These are phyloP conservation scores for Zosterops japonicus DNA, from an alignment of 2,113 vertebrate genomes.

Conservation along the genomic window DNA sequence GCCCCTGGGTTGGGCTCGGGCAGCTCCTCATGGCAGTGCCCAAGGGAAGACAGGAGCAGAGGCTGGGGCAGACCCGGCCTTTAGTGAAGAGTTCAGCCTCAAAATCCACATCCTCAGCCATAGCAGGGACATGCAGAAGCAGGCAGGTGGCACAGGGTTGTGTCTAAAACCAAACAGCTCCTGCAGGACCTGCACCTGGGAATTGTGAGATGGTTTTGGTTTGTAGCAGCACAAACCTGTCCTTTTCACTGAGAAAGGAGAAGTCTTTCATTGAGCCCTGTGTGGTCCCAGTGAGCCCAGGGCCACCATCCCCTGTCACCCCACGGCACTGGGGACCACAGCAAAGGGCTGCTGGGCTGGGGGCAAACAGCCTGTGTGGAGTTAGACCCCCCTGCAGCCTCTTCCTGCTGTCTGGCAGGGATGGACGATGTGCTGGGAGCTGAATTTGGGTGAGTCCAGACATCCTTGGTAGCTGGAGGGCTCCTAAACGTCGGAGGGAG, in stretches of 20 bases:
- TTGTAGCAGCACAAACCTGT: accelerated
- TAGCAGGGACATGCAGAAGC: not conserved
- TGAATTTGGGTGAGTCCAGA: not conserved
- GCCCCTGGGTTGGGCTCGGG: not conserved
- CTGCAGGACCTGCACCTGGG: not conserved
- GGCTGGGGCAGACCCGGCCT: not conserved
- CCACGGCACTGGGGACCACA: accelerated
- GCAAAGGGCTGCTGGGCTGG: not conserved
- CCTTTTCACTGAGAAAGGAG: not conserved
- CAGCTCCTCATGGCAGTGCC: not conserved
- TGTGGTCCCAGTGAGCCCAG: not conserved
- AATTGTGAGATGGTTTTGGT: accelerated
- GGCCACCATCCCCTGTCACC: not conserved
- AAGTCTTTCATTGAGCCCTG: accelerated
- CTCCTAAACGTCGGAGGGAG: not conserved
- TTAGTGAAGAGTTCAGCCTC: accelerated
- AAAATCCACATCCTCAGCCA: accelerated
- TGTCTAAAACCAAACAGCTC: not conserved
- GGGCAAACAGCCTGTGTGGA: not conserved
- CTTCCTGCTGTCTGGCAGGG: not conserved
- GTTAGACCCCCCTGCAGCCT: not conserved
- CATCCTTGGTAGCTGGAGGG: not conserved
- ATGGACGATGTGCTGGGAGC: not conserved
- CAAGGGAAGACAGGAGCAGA: not conserved
- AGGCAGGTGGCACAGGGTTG: not conserved